Evolutionary conservation across 2,797 vertebrate genomes (phyloP).

Genomic region (Hemitrygon akajei): DNA sequence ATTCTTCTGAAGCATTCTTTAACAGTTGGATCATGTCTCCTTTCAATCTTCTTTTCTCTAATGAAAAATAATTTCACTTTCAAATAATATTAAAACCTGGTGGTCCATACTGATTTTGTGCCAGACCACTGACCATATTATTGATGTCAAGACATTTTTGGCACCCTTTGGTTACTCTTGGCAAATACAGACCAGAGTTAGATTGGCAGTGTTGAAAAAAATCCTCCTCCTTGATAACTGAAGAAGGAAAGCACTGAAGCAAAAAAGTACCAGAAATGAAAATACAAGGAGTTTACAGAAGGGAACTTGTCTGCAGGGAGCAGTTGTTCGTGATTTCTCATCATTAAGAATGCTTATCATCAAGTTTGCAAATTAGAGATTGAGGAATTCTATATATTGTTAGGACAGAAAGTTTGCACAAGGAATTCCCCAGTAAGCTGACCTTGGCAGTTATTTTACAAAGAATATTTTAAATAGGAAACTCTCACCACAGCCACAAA

Average conservation of each 20-base stretch:
- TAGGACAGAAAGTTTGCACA: not conserved
- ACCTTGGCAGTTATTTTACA: not conserved
- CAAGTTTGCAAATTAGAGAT: not conserved
- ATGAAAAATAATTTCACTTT: slow-evolving; percentile 11
- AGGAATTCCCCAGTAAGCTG: slow-evolving; percentile 6
- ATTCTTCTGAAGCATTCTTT: slow-evolving; percentile 20
- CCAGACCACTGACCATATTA: not conserved
- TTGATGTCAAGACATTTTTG: not conserved
- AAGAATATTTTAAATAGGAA: slow-evolving; percentile 24
- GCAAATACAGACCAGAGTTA: not conserved
- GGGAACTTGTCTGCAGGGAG: no score
- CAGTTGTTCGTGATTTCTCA: not conserved
- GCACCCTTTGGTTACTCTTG: not conserved
- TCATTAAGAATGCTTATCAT: not conserved
- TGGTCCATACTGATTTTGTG: not conserved
- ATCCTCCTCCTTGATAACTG: not conserved
- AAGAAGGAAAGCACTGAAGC: not conserved
- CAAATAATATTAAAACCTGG: slow-evolving; percentile 19
- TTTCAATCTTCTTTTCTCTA: not conserved
- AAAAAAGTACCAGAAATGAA: not conserved
- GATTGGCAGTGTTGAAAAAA: not conserved
- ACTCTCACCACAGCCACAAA: slow-evolving; percentile 9
- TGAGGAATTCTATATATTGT: no score
- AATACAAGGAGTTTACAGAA: not conserved
- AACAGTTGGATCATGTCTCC: slow-evolving; percentile 10